phyloP scores from a whole-genome alignment of 2,797 vertebrate species.

The Lepidocolaptes lacrymiger region DNA sequence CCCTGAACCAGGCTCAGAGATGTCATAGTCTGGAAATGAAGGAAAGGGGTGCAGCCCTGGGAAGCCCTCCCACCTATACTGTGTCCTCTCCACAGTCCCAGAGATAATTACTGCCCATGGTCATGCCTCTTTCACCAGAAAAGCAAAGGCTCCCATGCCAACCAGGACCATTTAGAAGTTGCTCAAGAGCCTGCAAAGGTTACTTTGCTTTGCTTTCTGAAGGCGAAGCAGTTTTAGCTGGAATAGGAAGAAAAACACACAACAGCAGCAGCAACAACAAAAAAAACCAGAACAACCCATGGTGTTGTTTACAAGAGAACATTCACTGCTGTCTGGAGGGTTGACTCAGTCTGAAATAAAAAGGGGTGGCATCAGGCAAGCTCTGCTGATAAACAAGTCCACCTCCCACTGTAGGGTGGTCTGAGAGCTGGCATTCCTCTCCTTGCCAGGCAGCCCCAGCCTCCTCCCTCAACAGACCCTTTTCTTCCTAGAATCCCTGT shows the following conservation, averaged over 20 bases:
- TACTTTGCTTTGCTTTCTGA: neutral
- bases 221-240: constrained; percentile 29
- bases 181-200: constrained; percentile 42
- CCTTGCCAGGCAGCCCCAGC: neutral
- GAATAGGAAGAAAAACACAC: constrained; percentile 25
- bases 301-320: constrained; percentile 27
- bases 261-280: neutral
- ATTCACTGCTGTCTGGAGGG: neutral
- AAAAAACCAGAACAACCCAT: neutral
- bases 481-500: neutral
- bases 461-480: neutral
- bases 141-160: neutral
- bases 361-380: neutral
- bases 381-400: constrained; percentile 6
- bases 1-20: neutral
- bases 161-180: neutral
- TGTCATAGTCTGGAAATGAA: neutral
- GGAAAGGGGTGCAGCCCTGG: neutral
- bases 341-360: constrained; percentile 12
- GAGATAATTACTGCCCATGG: neutral
- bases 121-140: constrained; percentile 9
- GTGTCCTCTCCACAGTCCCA: neutral
- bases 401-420: neutral
- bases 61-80: neutral
- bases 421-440: neutral